phyloP scores from a whole-genome alignment of 2,113 vertebrate species.

The Chionodraco myersi region DNA sequence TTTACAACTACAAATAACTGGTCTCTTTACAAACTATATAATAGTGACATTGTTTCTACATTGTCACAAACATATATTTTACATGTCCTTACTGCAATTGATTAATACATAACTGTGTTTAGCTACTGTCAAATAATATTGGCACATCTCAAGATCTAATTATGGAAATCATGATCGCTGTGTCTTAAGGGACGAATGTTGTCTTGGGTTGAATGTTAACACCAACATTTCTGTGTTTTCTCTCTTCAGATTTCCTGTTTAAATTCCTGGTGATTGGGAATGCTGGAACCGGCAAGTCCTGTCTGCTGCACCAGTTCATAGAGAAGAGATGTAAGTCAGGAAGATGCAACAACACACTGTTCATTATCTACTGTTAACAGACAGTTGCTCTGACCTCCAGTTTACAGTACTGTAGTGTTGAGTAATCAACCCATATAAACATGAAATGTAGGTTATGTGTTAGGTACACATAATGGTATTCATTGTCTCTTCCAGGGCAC shows the following conservation, averaged over 20 bases:
- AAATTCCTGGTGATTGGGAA: slow-evolving; percentile 96
- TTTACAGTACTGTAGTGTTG: not conserved
- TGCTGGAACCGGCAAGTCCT: slow-evolving; percentile 93
- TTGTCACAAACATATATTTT: not conserved
- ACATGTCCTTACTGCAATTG: not conserved
- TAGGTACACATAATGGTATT: not conserved
- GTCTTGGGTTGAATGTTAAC: not conserved
- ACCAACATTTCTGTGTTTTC: slow-evolving; percentile 11
- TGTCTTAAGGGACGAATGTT: not conserved
- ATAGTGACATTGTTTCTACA: not conserved
- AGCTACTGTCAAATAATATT: not conserved
- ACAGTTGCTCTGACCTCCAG: not conserved
- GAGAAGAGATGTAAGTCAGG: slow-evolving; percentile 92
- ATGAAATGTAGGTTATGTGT: not conserved
- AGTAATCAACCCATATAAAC: not conserved
- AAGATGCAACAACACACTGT: not conserved
- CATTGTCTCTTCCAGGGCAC: not conserved
- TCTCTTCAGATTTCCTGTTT: slow-evolving; percentile 91
- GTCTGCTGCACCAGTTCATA: slow-evolving; percentile 91
- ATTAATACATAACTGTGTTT: not conserved
- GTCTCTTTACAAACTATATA: not conserved
- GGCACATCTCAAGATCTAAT: not conserved
- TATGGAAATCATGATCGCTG: not conserved
- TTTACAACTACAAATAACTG: not conserved
- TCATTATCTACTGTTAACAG: not conserved